Percentiles rank a stretch among this genome's conserved stretches.
Evolutionary conservation across 2,888 invertebrate species (phyloP).

Genomic region (Machimus rusticus): DNA sequence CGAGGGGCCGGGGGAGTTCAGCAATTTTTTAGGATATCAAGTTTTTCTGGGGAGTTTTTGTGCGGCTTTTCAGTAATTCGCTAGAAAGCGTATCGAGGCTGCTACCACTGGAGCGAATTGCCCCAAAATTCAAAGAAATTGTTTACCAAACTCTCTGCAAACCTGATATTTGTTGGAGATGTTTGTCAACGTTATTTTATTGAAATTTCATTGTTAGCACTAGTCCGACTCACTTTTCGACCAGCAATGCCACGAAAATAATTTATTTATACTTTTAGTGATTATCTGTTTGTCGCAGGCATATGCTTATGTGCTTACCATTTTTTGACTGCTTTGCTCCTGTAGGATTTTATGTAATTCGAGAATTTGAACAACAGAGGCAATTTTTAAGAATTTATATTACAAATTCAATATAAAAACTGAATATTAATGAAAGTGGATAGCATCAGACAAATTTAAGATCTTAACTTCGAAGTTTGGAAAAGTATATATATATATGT

Average conservation of each 20-base stretch:
- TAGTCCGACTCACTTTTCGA: neutral
- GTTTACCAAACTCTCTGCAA: neutral
- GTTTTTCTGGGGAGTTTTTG: neutral
- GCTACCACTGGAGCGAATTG: neutral
- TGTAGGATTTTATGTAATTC: neutral
- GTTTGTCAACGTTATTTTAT: neutral
- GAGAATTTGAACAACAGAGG: too few relatives aligned
- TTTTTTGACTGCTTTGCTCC: neutral
- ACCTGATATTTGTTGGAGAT: neutral
- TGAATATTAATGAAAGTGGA: too few relatives aligned
- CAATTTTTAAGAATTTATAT: too few relatives aligned
- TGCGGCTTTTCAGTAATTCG: neutral
- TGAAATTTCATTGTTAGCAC: neutral
- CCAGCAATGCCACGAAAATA: neutral
- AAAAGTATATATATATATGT: too few relatives aligned
- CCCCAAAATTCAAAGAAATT: neutral
- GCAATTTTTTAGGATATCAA: slow-evolving; percentile 3
- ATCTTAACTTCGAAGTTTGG: too few relatives aligned
- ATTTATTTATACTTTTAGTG: neutral
- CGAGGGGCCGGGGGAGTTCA: neutral
- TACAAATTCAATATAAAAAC: too few relatives aligned
- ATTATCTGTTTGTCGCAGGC: neutral
- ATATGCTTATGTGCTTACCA: neutral
- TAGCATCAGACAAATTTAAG: too few relatives aligned
- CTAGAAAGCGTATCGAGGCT: neutral